Conservation (phyloP, 2,113 vertebrate genomes). For the Leptocoma aspasia region DNA sequence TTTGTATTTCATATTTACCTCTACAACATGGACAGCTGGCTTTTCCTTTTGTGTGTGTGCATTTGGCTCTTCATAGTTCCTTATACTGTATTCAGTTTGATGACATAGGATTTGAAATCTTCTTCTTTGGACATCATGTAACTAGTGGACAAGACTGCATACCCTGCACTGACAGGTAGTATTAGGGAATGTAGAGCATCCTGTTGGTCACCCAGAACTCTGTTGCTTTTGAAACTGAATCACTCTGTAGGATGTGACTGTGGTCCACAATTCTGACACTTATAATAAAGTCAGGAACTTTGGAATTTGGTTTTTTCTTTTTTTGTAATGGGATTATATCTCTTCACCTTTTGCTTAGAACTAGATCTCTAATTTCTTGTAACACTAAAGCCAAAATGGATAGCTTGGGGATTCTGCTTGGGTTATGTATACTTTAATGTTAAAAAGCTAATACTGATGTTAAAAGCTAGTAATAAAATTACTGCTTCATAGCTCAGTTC, state of each 20-base stretch:
- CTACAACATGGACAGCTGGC: background rate
- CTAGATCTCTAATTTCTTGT: background rate
- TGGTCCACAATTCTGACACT: background rate
- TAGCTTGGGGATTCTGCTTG: background rate
- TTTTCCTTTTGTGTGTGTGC: background rate
- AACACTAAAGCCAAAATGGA: background rate
- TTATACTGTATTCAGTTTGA: background rate
- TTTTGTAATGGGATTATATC: background rate
- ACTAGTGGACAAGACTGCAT: background rate
- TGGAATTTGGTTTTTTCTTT: background rate
- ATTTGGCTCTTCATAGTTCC: background rate
- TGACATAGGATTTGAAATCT: background rate
- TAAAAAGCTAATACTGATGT: background rate
- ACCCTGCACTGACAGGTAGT: background rate
- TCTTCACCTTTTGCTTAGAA: background rate
- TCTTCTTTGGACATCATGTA: background rate
- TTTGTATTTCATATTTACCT: background rate
- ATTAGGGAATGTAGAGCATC: background rate
- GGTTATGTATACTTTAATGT: background rate
- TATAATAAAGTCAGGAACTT: background rate
- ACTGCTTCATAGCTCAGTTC: background rate
- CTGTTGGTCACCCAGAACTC: background rate
- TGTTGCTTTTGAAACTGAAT: background rate
- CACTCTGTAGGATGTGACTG: background rate
- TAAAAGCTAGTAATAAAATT: background rate